phyloP scores from a whole-genome alignment of 2,113 vertebrate species.

The Eupsittula cactorum region DNA sequence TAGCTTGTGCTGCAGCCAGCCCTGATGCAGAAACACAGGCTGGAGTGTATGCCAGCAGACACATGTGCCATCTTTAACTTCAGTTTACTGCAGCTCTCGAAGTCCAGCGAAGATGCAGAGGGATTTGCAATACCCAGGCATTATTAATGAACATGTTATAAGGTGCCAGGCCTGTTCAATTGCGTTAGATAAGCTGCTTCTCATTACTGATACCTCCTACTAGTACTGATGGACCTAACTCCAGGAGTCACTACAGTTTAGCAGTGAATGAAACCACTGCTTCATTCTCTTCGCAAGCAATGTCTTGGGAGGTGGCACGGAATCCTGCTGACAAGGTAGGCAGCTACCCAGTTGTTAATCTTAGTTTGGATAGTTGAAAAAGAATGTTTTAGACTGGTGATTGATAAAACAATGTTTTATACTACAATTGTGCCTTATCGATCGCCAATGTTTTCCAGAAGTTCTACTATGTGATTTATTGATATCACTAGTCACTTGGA shows the following conservation, averaged over 20 bases:
- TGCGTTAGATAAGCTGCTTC: not conserved
- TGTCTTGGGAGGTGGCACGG: not conserved
- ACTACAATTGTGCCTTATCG: fast-evolving
- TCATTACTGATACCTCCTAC: too few relatives aligned
- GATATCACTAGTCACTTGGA: not conserved
- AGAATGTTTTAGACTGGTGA: not conserved
- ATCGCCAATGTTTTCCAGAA: not conserved
- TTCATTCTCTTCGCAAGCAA: not conserved
- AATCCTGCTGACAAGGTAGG: not conserved
- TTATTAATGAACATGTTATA: not conserved
- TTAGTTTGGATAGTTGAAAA: not conserved
- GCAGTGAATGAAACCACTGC: not conserved
- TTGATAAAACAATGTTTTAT: not conserved
- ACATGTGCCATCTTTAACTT: not conserved
- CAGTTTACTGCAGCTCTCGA: not conserved
- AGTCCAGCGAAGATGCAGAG: not conserved
- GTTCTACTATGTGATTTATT: not conserved
- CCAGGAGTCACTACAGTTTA: not conserved
- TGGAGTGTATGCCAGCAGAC: fast-evolving
- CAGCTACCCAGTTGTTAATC: not conserved
- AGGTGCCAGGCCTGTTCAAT: not conserved
- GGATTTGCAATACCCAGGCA: not conserved
- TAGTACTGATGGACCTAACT: too few relatives aligned
- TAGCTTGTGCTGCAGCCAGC: not conserved
- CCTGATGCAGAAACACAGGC: not conserved